Base-by-base conservation (phyloP, 1,140 invertebrate genomes). In the Cryptotermes secundus region DNA sequence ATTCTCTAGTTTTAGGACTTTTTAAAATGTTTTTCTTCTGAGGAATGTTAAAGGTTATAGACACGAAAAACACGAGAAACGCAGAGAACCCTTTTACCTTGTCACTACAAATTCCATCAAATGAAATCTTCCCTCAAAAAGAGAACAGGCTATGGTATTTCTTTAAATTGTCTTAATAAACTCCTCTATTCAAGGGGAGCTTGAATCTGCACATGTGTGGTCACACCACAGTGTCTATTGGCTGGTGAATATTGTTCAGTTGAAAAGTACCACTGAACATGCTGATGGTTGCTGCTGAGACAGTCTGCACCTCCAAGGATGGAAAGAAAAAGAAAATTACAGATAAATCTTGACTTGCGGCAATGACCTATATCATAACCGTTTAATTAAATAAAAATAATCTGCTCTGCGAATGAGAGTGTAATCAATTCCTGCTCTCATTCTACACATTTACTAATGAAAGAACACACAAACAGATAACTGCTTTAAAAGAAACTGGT, bases 1-100 rank as follows among this genome's bases (percentile, higher is more conserved):
- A 2, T 38, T 65, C 16, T 83, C 45, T 65, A 59, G 79, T 85
- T 83, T n/a, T 7, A 34, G 10, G 34, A 82, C 31, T 79, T 83
- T 65, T 83, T 31, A 31, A 34, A 80, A 34, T 72, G 34, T 42
- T n/a, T 81, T 84, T 36, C 31, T 80, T 80, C 34, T 34, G 65
- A 85, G 84, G 84, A 85, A 85, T 85, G 84, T 85, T 81, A 84
- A 80, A 84, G 80, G 79, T 84, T 83, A 85, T 38, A 85, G 84
- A 85, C 84, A 85, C 83, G 84, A 81, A 84, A 80, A 85, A 83
- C 59, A 85, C 82, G 81, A 83, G 81, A 85, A 85, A n/a, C 34
- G 53, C 59, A 85, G 34, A 83, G 31, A 49, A 24, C 38, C 34
- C 34, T 53, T 38, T 82, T 82, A 53, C 9, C 26, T 72, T 31